Evolutionary conservation across 2,888 invertebrate genomes (phyloP), one percentile per base, ranked within the genome.

Genomic region (Acanthosepion lycidas): DNA sequence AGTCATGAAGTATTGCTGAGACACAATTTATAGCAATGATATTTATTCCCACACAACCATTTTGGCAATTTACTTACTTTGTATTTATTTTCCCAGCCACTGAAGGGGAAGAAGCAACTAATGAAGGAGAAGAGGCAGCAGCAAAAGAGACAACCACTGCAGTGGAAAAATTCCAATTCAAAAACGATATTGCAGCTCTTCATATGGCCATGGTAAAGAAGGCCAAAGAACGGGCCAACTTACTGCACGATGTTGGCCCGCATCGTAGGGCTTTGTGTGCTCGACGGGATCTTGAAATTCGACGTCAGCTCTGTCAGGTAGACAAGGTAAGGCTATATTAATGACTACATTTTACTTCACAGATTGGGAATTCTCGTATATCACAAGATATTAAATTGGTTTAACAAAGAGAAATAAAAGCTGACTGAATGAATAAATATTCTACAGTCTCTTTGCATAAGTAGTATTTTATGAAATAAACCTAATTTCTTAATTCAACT

Each of bases 191-290:
- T 53, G 97, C 97, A 33, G 96, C 96, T 26, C 96, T 97, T 94
- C 97, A 97, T 95, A 96, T 96, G 26, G 95, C 96, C 0, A 96
- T 96, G 6, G 94, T 96, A 55, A 95, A 96, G 94, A 96, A 96
- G 95, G 96, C 96, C 55, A 96, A 95, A 94, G 97, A 97, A 59
- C 97, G 98, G 53, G 95, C 95, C 20, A 97, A 98, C 94, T 96
- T 98, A 6, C 98, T 99, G 95, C 98, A 98, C 95, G 98, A 98
- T 96, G 98, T 98, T 92, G 98, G 98, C 42, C 98, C 98, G 92
- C 98, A 98, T 96, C 98, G 98, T 55, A 98, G 98, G 33, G 99
- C 98, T 0, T 97, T 99, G 94, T 98, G 98, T 96, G 98, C 99
- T 18, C 98, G 99, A 42, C 98, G 98, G 94, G 99, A 99, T 97